Percentiles rank a stretch among this genome's conserved stretches.
Evolutionary conservation across 2,888 invertebrate species (phyloP).

Genomic region (Xylota sylvarum): DNA sequence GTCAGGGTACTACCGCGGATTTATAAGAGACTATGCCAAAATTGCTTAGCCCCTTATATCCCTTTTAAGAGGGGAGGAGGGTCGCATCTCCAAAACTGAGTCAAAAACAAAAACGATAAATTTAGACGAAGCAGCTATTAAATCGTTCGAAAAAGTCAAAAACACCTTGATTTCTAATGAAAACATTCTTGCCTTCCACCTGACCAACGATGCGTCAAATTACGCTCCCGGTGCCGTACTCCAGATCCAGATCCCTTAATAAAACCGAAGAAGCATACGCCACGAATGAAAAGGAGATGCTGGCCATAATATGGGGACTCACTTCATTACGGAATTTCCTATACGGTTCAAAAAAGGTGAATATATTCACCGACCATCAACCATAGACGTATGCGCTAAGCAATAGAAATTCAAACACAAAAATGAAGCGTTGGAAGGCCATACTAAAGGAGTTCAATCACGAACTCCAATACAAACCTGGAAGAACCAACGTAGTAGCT

Average conservation of each 20-base stretch:
- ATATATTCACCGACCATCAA: background rate
- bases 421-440: conserved; percentile 1
- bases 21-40: too few species aligned
- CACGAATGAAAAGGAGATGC: background rate
- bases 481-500: conserved; percentile 4
- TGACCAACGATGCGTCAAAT: background rate
- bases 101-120: background rate
- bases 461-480: background rate
- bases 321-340: background rate
- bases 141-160: background rate
- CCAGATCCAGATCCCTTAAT: background rate
- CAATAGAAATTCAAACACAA: background rate
- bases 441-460: background rate
- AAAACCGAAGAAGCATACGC: background rate
- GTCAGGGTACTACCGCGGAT: too few species aligned
- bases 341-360: background rate
- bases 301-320: background rate
- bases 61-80: background rate
- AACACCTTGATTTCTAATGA: background rate
- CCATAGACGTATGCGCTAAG: background rate
- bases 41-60: too few species aligned
- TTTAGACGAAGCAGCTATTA: background rate
- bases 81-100: background rate
- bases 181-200: background rate
- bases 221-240: background rate